A percentile compares a stretch with the other conserved stretches of the same genome.
phyloP scores from a whole-genome alignment of 2,113 vertebrate species.

The Potamarius usumacintae region DNA sequence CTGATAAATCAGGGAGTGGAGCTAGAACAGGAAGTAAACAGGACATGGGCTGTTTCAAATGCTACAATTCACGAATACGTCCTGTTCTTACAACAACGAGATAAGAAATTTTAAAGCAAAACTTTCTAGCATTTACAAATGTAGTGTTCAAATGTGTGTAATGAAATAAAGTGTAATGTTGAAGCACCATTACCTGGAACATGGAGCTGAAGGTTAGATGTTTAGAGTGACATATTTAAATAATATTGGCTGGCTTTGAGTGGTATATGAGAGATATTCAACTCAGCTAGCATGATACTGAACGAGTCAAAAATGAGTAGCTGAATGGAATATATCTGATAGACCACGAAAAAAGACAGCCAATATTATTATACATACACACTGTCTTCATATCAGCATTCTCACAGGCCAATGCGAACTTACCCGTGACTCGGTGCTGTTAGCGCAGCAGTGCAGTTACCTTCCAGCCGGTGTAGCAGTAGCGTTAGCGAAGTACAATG shows the following conservation, averaged over 20 bases:
- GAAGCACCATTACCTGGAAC: not conserved
- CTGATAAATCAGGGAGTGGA: not conserved
- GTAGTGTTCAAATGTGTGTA: not conserved
- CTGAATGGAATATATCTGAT: no score
- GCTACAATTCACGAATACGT: not conserved
- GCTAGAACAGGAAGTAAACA: constrained; percentile 1
- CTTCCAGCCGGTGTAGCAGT: no score
- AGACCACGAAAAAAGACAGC: no score
- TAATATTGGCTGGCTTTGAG: no score
- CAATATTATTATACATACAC: not conserved
- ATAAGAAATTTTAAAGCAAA: not conserved
- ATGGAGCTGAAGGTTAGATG: not conserved
- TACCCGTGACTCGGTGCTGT: no score
- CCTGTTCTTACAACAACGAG: not conserved
- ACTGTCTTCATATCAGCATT: no score
- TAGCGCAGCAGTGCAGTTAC: no score
- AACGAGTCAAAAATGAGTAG: no score
- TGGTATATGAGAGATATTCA: no score
- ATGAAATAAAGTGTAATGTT: not conserved
- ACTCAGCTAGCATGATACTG: no score
- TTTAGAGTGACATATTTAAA: not conserved
- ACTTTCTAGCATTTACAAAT: not conserved
- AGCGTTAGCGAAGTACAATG: no score
- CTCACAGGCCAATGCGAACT: no score
- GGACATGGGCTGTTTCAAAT: not conserved